Evolutionary conservation across 2,113 vertebrate genomes (phyloP).

Genomic region (Merops nubicus): DNA sequence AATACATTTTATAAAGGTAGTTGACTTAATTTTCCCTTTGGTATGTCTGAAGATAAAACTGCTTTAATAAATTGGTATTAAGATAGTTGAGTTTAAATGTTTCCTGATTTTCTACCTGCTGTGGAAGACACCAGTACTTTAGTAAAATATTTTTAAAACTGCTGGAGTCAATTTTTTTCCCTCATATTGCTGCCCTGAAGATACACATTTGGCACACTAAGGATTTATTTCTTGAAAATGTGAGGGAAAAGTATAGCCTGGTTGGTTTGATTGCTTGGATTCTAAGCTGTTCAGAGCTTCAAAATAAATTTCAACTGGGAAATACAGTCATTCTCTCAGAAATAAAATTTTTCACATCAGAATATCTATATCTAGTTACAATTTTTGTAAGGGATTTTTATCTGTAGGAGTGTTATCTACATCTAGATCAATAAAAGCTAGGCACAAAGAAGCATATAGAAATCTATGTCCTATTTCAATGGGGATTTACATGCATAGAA

Average conservation of each 20-base stretch:
- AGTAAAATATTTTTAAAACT: slow-evolving; percentile 50
- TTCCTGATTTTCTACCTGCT: slow-evolving; percentile 47
- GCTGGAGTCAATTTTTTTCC: background rate
- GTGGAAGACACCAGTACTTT: background rate
- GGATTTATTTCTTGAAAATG: slow-evolving; percentile 37
- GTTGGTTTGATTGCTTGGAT: slow-evolving; percentile 26
- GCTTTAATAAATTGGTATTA: slow-evolving; percentile 60
- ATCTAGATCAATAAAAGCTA: background rate
- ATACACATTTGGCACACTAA: slow-evolving; percentile 19
- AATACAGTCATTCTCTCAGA: background rate
- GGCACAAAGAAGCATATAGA: background rate
- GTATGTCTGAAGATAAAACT: slow-evolving; percentile 52
- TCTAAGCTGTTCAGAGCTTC: slow-evolving; percentile 17
- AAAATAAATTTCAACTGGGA: slow-evolving; percentile 28
- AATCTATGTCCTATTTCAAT: background rate
- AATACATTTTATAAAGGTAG: slow-evolving; percentile 69
- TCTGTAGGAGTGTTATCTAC: background rate
- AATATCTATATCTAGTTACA: background rate
- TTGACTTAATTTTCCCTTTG: slow-evolving; percentile 64
- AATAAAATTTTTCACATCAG: background rate
- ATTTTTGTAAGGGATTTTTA: background rate
- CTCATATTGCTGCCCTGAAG: background rate
- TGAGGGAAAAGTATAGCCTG: background rate
- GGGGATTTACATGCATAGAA: background rate
- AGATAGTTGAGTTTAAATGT: slow-evolving; percentile 58